Evolutionary conservation across 1,140 invertebrate genomes (phyloP).

Genomic region (Varroa destructor): DNA sequence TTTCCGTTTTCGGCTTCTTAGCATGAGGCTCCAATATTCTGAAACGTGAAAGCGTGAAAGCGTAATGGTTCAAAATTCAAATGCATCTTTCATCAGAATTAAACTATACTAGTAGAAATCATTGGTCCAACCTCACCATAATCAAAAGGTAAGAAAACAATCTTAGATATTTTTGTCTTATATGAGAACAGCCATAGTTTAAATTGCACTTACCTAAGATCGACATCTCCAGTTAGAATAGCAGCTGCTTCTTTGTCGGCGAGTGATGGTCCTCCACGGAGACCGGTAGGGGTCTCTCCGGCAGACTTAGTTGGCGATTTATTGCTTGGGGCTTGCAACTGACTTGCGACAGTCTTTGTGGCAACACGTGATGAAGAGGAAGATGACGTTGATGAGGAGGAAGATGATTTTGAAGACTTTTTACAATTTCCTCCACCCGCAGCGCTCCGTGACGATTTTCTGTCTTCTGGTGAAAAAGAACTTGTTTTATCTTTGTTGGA

Average conservation of each 20-base stretch:
- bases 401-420: not conserved
- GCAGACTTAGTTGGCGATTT: not conserved
- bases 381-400: slow-evolving; percentile 1
- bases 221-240: slow-evolving; percentile 11
- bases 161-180: too few species aligned
- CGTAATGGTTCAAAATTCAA: too few species aligned
- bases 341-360: not conserved
- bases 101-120: too few species aligned
- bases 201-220: not conserved
- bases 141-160: too few species aligned
- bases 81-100: too few species aligned
- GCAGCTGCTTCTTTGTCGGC: slow-evolving; percentile 19
- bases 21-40: too few species aligned
- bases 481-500: too few species aligned
- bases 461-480: not conserved
- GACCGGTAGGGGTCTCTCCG: not conserved
- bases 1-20: too few species aligned
- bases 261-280: not conserved
- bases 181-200: too few species aligned
- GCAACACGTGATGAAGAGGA: not conserved
- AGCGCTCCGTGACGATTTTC: not conserved
- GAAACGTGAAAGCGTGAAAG: too few species aligned
- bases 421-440: not conserved
- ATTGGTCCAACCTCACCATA: too few species aligned
- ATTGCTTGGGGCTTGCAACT: too few species aligned